Base-by-base conservation (phyloP, 2,888 invertebrate genomes). In the Brenthis daphne region DNA sequence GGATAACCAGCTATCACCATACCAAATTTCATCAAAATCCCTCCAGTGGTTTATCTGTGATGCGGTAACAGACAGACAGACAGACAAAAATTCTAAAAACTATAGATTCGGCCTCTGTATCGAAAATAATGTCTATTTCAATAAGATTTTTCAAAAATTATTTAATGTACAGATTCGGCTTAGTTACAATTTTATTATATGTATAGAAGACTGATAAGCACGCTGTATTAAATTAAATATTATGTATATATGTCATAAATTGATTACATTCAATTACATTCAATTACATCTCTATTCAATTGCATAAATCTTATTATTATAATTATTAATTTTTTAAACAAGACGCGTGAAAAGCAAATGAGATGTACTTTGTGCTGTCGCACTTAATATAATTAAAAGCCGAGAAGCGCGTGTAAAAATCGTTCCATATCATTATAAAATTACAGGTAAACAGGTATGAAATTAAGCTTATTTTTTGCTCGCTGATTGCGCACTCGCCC, bases 391-490 rank as follows among this genome's bases (percentile, higher is more conserved):
- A 78, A 77, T 77, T 75, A 77, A 72, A 70, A 74, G 78, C 78
- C 69, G 70, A 75, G 77, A 81, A 82, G 78, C 82, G 82, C 83
- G 82, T 85, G 88, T 85, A 88, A 85, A 85, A 87, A 86, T 85
- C 84, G 81, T 81, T 84, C 81, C 80, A 79, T 80, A 79, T 87
- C 84, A 91, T 92, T 90, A 90, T 85, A 81, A 81, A 84, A 91
- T 91, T 90, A 89, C 89, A 87, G 77, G 82, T 87, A 90, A 92
- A 90, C 91, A 92, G 89, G 92, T 92, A 91, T 91, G 89, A 92
- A 92, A 92, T 92, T 92, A 90, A 85, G 86, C 85, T 85, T 77
- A 84, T 81, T 91, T 91, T 91, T 90, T 89, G 85, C 85, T 80
- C 82, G 73, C 90, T 89, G 90, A 89, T 87, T 86, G 87, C 84